Evolutionary conservation across 2,797 vertebrate species (phyloP).

Genomic region (Lutjanus campechanus): DNA sequence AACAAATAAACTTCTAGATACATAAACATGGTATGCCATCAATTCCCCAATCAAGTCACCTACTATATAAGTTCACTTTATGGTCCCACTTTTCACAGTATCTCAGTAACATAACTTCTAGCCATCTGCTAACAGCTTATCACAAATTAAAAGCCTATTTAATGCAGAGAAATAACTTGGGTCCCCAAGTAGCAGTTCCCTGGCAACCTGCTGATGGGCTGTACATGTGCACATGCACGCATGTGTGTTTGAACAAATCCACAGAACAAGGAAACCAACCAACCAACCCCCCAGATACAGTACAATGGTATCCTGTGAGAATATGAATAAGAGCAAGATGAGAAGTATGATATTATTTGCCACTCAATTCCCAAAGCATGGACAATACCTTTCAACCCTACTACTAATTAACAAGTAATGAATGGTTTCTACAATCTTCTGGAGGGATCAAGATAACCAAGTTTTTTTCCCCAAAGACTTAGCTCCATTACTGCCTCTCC

Average conservation of each 20-base stretch:
- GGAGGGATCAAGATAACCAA: conserved; percentile 3
- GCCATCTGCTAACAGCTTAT: conserved; percentile 5
- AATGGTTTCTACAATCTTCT: background rate
- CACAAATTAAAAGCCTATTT: conserved; percentile 2
- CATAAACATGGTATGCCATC: background rate
- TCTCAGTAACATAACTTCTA: background rate
- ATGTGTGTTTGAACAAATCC: background rate
- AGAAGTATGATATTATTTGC: background rate
- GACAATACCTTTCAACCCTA: conserved; percentile 23
- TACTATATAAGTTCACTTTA: background rate
- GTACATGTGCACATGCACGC: background rate
- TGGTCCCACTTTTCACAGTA: background rate
- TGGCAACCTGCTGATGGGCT: background rate
- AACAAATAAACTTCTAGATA: background rate
- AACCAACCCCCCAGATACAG: conserved; percentile 10
- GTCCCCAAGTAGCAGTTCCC: background rate
- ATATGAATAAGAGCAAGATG: conserved; percentile 2
- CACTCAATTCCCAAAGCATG: conserved; percentile 27
- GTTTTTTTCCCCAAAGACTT: background rate
- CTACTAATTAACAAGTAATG: conserved; percentile 35
- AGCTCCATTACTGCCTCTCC: background rate
- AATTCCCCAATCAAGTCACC: background rate
- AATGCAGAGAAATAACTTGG: background rate
- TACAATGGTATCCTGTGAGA: background rate
- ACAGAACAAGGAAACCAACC: background rate